Base-by-base conservation (phyloP, 2,797 vertebrate genomes). In the Nyctalus aviator region DNA sequence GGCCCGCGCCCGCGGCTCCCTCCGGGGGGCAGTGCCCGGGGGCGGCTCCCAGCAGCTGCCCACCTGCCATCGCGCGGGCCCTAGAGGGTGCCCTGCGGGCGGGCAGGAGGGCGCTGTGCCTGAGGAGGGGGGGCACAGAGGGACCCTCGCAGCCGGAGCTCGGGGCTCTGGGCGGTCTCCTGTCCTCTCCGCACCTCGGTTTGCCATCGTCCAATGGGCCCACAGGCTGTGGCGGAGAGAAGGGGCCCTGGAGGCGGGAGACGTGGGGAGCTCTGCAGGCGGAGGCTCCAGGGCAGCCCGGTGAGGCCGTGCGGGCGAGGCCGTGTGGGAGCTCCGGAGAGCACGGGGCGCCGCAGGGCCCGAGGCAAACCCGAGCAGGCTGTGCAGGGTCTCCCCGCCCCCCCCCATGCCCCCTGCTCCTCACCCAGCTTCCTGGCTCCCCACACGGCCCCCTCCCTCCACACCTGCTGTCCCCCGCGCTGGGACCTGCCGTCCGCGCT, bases 231-330 rank as follows among this genome's bases (percentile, higher is more conserved):
- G 18, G 37, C 44, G 3, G 3, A 44, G 50, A 62, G 77, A 62
- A 14, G 27, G 35, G 6, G 35, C 41, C 46, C 25, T 2, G n/a
- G 15, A 64, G 41, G 41, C 0, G 5, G 3, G 44, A 0, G 4
- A 18, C 0, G 0, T n/a, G 35, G 48, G 3, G 25, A 55, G 20
- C 71, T n/a, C 76, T 20, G 35, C 21, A 64, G 27, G 50, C 4
- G 0, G 1, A 0, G 25, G 21, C 6, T 13, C 3, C 2, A 3
- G n/a, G 17, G 30, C 23, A 55, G 35, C 41, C 41, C 25, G 0
- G 41, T 0, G 0, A 2, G 32, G 23, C 23, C 3, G 0, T 2
- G 73, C 3, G 48, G 48, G 48, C n/a, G 44, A 46, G 44, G 44
- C 44, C 44, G 46, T 11, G 3, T 2, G 20, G 53, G 53, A 55